Evolutionary conservation across 2,888 invertebrate species (phyloP), one percentile per base, ranked within the genome.

Genomic region (Polymixis lichenea): DNA sequence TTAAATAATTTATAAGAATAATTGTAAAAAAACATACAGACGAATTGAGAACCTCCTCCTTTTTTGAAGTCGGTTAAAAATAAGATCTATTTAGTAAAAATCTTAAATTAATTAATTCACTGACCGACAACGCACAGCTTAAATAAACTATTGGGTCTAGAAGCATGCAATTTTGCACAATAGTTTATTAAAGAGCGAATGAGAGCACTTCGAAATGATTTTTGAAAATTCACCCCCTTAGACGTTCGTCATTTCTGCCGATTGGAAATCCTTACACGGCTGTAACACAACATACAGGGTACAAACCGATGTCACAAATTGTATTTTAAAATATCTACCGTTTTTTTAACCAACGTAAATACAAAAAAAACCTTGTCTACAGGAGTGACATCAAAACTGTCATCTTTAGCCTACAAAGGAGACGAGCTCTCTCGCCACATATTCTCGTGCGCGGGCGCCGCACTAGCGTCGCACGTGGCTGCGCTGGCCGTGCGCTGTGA

Each of bases 331-430:
- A 17, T n/a, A 25, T 49, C 15, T 28, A 49, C 5, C 13, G 7
- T n/a, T 25, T 43, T 49, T 28, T 8, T 32, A 15, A 22, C 5
- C 15, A 51, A 32, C 0, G 6, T 15, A 66, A 32, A 51, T 51
- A 1, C 22, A 6, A 53, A 53, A 22, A 32, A 67, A 4, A 7
- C 28, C 9, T 7, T 55, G 17, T 49, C 92, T 87, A 87, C 98
- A 90, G 97, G 97, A 70, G 92, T 99, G 58, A 98, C 98, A 87
- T 97, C 97, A 85, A 97, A 97, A 88, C 92, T 99, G 11, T 97
- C 98, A 0, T 94, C 96, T 71, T 97, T 97, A 77, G 98, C 98
- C 0, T 97, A 97, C 73, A 93, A 97, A 64, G 98, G 98, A 0
- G 99, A 99, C 93, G 93, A 97, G 1, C 95, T 99, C 3, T 97